phyloP scores from a whole-genome alignment of 2,888 invertebrate genomes.

The Cephus pulcher region DNA sequence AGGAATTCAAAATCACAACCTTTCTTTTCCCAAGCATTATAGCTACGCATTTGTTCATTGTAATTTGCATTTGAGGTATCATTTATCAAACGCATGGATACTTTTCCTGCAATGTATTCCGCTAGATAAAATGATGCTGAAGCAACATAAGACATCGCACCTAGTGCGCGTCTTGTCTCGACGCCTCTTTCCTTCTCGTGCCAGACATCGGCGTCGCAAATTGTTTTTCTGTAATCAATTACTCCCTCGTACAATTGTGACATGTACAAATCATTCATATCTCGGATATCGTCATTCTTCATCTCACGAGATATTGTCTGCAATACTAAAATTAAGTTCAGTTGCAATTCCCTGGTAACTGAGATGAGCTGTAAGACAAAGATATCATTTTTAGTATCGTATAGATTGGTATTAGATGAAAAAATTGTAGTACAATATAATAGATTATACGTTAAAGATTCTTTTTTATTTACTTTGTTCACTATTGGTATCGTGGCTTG shows the following conservation, averaged over 20 bases:
- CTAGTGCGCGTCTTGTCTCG: constrained; percentile 56
- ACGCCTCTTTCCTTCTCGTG: constrained; percentile 59
- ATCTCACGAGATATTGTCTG: constrained; percentile 55
- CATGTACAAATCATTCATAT: constrained; percentile 62
- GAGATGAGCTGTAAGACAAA: constrained; percentile 48
- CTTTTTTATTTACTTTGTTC: constrained; percentile 51
- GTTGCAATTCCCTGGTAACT: constrained; percentile 53
- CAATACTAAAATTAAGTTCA: constrained; percentile 53
- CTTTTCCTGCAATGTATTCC: constrained; percentile 56
- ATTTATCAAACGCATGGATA: constrained; percentile 32
- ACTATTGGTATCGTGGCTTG: constrained; percentile 47
- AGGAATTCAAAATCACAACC: constrained; percentile 53
- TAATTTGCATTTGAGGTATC: constrained; percentile 48
- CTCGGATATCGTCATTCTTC: constrained; percentile 61
- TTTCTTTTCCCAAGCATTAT: constrained; percentile 49
- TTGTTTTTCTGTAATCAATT: constrained; percentile 42
- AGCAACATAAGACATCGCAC: constrained; percentile 49
- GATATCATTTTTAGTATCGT: neutral
- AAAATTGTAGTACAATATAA: neutral
- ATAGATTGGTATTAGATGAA: neutral
- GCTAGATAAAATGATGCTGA: constrained; percentile 52
- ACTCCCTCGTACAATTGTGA: constrained; percentile 53
- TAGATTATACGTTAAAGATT: neutral
- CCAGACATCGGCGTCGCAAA: constrained; percentile 56
- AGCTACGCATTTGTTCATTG: constrained; percentile 52